Base-by-base conservation (phyloP, 2,797 vertebrate genomes). In the Graptemys geographica region DNA sequence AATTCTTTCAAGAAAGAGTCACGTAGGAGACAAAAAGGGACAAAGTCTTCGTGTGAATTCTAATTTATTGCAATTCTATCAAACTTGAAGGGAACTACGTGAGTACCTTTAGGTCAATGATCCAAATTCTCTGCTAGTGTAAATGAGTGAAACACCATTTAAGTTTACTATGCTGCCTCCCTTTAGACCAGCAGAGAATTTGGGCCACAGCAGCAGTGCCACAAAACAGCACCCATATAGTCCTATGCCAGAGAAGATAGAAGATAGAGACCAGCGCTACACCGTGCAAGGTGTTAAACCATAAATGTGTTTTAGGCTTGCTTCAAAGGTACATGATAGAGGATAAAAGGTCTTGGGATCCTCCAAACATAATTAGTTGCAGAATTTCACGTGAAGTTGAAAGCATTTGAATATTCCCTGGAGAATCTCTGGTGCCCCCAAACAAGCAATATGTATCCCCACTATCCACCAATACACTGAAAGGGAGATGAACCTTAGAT, bases 271-370 rank as follows among this genome's bases (percentile, higher is more conserved):
- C 88, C 82, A 95, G 92, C 78, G 84, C 83, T 69, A 37, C 28
- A 86, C 56, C 65, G 79, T 90, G 93, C 86, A 95, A 37, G 80
- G 78, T 94, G 89, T 55, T 53, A 78, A 37, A 79, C 31, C 81
- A 92, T 87, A 96, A 96, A 95, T 94, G 93, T 15, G 57, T 21
- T 11, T 19, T 86, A 86, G 2, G 93, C 55, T 90, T 93, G 89
- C 72, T 92, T 65, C 3, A 92, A 94, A 91, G 93, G 92, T 78
- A 93, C 78, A 93, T 90, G 92, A 90, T 90, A 87, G 93, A 91
- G 57, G 79, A 92, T 28, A 78, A 69, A 37, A 90, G 90, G n/a
- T 51, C 84, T 96, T 92, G 76, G 79, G 84, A 74, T 96, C 59
- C 47, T 72, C 90, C 62, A 52, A 52, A 25, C 74, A 59, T 56